phyloP scores from a whole-genome alignment of 2,797 vertebrate species.

The Dendrocincla tyrannina region DNA sequence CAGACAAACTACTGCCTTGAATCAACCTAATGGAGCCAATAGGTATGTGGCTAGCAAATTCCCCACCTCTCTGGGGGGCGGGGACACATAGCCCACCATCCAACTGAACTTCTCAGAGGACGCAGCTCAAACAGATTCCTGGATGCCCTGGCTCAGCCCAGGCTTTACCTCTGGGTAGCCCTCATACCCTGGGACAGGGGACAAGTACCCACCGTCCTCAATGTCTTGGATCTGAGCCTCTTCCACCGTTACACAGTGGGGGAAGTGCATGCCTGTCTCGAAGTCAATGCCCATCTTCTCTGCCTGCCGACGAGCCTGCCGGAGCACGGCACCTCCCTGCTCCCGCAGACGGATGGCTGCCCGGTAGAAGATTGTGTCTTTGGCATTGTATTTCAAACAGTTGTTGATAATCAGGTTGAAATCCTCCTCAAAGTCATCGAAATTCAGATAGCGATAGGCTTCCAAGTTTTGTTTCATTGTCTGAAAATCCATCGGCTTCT shows the following conservation, averaged over 20 bases:
- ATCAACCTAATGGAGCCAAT: not conserved
- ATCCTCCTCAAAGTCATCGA: conserved; percentile 95
- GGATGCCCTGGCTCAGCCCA: not conserved
- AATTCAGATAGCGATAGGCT: conserved; percentile 94
- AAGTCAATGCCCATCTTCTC: conserved; percentile 97
- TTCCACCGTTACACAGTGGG: conserved; percentile 78
- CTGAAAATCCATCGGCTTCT: conserved; percentile 99
- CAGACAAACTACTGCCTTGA: not conserved
- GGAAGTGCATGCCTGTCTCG: conserved; percentile 94
- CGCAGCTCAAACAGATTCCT: not conserved
- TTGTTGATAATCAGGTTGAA: conserved; percentile 98
- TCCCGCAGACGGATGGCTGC: conserved; percentile 93
- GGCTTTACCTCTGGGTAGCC: not conserved
- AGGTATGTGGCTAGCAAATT: not conserved
- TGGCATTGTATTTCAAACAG: conserved; percentile 98
- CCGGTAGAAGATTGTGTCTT: conserved; percentile 98
- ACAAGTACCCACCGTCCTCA: conserved; percentile 75
- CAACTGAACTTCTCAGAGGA: rapidly evolving
- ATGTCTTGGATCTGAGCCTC: conserved; percentile 84
- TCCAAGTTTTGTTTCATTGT: conserved; percentile 98
- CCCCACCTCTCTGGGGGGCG: rapidly evolving
- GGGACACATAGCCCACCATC: not conserved
- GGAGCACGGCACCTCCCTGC: conserved; percentile 87
- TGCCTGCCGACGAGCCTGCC: conserved; percentile 91
- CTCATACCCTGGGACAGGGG: rapidly evolving